These are phyloP conservation scores for Rhabdophis nuchalis DNA, from an alignment of 2,797 vertebrate genomes.

Conservation along the genomic window DNA sequence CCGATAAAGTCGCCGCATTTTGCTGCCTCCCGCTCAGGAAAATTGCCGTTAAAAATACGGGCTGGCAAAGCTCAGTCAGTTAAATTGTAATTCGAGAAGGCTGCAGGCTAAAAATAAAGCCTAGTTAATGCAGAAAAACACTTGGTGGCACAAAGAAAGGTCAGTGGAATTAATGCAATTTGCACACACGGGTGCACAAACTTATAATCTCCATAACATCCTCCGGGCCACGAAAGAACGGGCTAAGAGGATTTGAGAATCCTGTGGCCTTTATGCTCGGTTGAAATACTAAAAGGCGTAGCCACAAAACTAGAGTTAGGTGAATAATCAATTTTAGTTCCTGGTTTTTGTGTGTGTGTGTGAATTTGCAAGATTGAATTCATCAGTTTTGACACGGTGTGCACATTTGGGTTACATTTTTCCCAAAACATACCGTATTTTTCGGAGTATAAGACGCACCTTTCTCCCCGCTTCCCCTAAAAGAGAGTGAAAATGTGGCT, in stretches of 20 bases:
- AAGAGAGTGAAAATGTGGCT: too few relatives aligned
- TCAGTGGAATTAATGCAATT: background rate
- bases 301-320: background rate
- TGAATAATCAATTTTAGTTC: background rate
- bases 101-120: background rate
- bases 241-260: background rate
- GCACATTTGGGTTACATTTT: background rate
- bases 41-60: background rate
- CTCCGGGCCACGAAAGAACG: background rate
- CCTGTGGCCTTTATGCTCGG: background rate
- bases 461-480: too few relatives aligned
- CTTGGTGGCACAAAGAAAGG: background rate
- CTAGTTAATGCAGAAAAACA: background rate
- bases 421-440: background rate
- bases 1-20: background rate
- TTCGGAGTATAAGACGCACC: background rate
- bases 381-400: background rate
- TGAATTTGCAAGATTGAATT: background rate
- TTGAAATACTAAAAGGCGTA: background rate
- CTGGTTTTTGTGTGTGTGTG: background rate
- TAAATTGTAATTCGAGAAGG: background rate
- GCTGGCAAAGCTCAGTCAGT: background rate
- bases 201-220: background rate
- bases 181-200: background rate
- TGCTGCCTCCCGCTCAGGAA: background rate